Base-by-base conservation (phyloP, 2,797 vertebrate species). In the Oreonectes daqikongensis region DNA sequence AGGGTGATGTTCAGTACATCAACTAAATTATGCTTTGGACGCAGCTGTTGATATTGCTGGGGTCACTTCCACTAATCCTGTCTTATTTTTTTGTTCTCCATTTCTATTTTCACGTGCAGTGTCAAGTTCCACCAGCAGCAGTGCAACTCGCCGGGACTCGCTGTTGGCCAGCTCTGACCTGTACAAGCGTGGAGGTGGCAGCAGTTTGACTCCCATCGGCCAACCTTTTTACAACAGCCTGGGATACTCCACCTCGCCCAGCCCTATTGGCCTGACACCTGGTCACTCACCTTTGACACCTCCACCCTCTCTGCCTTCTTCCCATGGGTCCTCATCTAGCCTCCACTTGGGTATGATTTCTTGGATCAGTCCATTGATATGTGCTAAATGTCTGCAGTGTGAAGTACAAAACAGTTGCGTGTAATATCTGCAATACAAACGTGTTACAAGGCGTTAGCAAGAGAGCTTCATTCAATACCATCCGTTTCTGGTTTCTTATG, bases 181-280 rank as follows among this genome's bases (percentile, higher is more conserved):
- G 81, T 99, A 99, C 94, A 99, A 99, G 92, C 96, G 97, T 76
- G 93, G 96, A 81, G 93, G 96, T 81, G 96, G 94, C 89, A 97
- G 96, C 93, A 98, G 94, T 91, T 92, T 99, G 91, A 96, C 97
- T 86, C 96, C 97, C 88, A 96, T 99, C 86, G 97, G 97, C 81
- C 97, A 98, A 88, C 96, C 96, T 74, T 99, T 98, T 92, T 99
- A 97, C 94, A 97, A 95, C 94, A 97, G 97, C 93, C 93, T 99
- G 91, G 96, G 97, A 90, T 98, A 99, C 93, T 98, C 97, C 86
- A 97, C 97, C 87, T 98, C 97, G 88, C 96, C 97, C 89, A 98
- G 97, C 91, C 97, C 97, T 88, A 96, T 99, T 88, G 96, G 97
- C 89, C 95, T 98, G 89, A 98, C 96, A 81, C 95, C 97, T 72